A percentile compares a stretch with the other conserved stretches of the same genome.
Evolutionary conservation across 2,797 vertebrate species (phyloP).

Genomic region (Sebastes kiyomatsui): DNA sequence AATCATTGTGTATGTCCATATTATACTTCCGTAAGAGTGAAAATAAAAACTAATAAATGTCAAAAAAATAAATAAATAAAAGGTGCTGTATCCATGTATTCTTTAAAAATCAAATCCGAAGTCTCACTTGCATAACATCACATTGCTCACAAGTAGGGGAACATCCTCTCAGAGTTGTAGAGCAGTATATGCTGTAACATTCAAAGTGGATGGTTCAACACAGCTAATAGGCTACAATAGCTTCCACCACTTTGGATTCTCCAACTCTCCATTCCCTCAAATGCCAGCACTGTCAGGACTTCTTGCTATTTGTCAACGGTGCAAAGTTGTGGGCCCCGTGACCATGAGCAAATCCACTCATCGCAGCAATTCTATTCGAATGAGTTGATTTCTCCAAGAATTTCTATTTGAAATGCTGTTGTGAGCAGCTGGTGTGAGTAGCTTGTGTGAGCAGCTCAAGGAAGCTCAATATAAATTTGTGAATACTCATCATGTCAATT

Average conservation of each 20-base stretch:
- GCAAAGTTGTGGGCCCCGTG: background rate
- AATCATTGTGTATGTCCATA: background rate
- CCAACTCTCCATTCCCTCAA: background rate
- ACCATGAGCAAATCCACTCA: background rate
- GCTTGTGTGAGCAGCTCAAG: background rate
- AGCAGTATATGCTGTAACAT: background rate
- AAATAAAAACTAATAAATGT: background rate
- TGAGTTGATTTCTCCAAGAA: background rate
- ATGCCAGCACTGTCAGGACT: constrained; percentile 6
- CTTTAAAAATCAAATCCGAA: background rate
- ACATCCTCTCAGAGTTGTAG: background rate
- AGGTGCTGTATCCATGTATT: background rate
- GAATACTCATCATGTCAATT: background rate
- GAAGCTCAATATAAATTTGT: background rate
- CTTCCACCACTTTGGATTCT: background rate
- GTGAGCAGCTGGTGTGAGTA: background rate
- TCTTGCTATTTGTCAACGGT: background rate
- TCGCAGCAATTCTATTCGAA: background rate
- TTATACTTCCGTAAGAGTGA: too few species aligned
- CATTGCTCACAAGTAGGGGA: background rate
- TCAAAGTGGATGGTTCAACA: background rate
- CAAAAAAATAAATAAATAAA: background rate
- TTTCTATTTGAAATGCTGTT: background rate
- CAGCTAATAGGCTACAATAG: background rate
- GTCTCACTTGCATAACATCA: background rate